phyloP scores from a whole-genome alignment of 2,888 invertebrate genomes.

The Rhimphoctona megacephalus region DNA sequence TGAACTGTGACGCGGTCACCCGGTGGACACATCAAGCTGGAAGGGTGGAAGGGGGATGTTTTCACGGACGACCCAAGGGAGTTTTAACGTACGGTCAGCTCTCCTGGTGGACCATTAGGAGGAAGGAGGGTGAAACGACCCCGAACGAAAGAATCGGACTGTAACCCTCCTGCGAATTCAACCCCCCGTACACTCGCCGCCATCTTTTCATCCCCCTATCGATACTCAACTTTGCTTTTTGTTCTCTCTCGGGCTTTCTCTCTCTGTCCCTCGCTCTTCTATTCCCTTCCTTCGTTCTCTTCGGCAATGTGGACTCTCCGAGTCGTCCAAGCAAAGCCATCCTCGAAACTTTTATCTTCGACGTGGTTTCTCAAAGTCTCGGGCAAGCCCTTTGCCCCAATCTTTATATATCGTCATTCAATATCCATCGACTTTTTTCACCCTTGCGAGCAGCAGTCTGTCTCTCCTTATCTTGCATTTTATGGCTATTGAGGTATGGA shows the following conservation, averaged over 20 bases:
- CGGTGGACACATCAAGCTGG: slow-evolving; percentile 34
- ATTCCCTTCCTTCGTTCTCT: slow-evolving; percentile 6
- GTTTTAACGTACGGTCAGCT: slow-evolving; percentile 83
- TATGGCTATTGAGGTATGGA: slow-evolving; percentile 18
- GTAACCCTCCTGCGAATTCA: slow-evolving; percentile 50
- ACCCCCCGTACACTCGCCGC: not conserved
- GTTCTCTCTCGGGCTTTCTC: slow-evolving; percentile 26
- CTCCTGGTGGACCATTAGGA: slow-evolving; percentile 73
- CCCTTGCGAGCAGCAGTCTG: not conserved
- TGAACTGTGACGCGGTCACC: slow-evolving; percentile 25
- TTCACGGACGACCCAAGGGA: slow-evolving; percentile 76
- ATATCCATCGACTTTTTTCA: slow-evolving; percentile 23
- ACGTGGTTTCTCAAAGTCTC: slow-evolving; percentile 62
- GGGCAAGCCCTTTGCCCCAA: slow-evolving; percentile 28
- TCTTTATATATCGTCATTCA: slow-evolving; percentile 23
- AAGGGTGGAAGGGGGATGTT: slow-evolving; percentile 27
- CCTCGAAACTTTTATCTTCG: slow-evolving; percentile 66
- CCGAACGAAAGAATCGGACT: slow-evolving; percentile 58
- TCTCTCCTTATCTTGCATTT: slow-evolving; percentile 8
- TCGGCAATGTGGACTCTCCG: slow-evolving; percentile 43
- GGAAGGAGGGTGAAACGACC: slow-evolving; percentile 60
- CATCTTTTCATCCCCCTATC: slow-evolving; percentile 46
- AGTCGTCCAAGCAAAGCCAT: slow-evolving; percentile 37
- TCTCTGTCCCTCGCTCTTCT: slow-evolving; percentile 16
- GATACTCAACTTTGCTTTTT: slow-evolving; percentile 50